phyloP scores from a whole-genome alignment of 2,113 vertebrate genomes.

The Aramus guarauna region DNA sequence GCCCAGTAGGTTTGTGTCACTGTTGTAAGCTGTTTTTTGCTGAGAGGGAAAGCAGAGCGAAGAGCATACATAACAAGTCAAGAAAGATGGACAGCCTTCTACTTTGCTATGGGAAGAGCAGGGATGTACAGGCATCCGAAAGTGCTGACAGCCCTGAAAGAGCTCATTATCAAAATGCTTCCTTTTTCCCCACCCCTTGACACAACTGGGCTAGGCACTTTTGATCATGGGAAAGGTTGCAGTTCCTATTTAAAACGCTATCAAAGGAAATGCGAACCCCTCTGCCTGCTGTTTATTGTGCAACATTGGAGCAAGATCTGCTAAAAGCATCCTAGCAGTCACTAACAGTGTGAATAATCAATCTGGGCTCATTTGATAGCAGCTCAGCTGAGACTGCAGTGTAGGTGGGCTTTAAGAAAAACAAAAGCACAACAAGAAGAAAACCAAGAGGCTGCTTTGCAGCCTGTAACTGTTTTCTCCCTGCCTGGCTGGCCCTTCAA shows the following conservation, averaged over 20 bases:
- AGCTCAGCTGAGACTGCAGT: neutral
- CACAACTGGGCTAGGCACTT: neutral
- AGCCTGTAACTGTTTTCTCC: neutral
- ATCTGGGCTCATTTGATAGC: neutral
- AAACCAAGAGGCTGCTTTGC: neutral
- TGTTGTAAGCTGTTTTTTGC: neutral
- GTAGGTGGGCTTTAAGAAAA: slow-evolving; percentile 6
- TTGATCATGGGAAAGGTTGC: slow-evolving; percentile 17
- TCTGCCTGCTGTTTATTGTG: neutral
- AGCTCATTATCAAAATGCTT: slow-evolving; percentile 38
- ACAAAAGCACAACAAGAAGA: neutral
- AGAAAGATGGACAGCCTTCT: neutral
- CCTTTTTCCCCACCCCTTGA: slow-evolving; percentile 17
- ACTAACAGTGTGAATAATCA: neutral
- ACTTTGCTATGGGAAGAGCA: neutral
- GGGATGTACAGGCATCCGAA: neutral
- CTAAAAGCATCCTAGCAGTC: neutral
- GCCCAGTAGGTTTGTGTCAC: neutral
- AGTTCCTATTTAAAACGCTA: neutral
- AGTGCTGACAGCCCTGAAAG: slow-evolving; percentile 4
- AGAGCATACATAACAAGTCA: rapidly evolving
- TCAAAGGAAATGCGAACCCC: neutral
- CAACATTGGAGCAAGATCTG: neutral
- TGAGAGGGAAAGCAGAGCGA: neutral
- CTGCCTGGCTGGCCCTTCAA: neutral